phyloP scores from a whole-genome alignment of 1,140 invertebrate genomes.

The Phthorimaea operculella region DNA sequence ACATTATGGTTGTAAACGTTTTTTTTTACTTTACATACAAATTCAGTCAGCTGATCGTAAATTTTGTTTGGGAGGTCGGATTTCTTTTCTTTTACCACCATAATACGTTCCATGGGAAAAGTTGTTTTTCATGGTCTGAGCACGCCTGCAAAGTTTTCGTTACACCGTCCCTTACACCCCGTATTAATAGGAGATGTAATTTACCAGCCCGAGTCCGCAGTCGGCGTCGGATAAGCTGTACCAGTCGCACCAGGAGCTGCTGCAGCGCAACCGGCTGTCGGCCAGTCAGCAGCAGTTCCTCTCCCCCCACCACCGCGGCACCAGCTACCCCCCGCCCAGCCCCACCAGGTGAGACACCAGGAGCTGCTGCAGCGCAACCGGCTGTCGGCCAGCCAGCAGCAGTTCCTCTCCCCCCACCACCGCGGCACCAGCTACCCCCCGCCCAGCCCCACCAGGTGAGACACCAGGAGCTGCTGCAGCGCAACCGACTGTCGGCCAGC shows the following conservation, averaged over 20 bases:
- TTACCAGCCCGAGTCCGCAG: constrained; percentile 15
- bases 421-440: constrained; percentile 64
- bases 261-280: constrained; percentile 29
- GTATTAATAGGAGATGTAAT: background rate
- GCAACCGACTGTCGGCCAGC: constrained; percentile 24
- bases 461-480: constrained; percentile 25
- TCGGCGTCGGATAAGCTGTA: constrained; percentile 43
- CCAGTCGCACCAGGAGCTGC: constrained; percentile 35
- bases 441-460: constrained; percentile 46
- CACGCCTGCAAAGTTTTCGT: too few relatives aligned
- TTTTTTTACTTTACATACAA: too few relatives aligned
- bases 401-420: constrained; percentile 59
- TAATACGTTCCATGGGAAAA: too few relatives aligned
- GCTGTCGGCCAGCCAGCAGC: constrained; percentile 23
- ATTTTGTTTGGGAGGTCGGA: too few relatives aligned
- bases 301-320: constrained; percentile 60
- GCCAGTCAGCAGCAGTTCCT: constrained; percentile 37
- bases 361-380: constrained; percentile 33
- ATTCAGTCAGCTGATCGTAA: too few relatives aligned
- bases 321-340: constrained; percentile 61
- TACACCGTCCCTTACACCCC: too few relatives aligned
- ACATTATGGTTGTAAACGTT: too few relatives aligned
- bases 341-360: constrained; percentile 36
- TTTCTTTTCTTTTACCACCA: too few relatives aligned
- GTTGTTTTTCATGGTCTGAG: too few relatives aligned